phyloP scores from a whole-genome alignment of 1,140 invertebrate species.

The Pseudomyrmex pallidus region DNA sequence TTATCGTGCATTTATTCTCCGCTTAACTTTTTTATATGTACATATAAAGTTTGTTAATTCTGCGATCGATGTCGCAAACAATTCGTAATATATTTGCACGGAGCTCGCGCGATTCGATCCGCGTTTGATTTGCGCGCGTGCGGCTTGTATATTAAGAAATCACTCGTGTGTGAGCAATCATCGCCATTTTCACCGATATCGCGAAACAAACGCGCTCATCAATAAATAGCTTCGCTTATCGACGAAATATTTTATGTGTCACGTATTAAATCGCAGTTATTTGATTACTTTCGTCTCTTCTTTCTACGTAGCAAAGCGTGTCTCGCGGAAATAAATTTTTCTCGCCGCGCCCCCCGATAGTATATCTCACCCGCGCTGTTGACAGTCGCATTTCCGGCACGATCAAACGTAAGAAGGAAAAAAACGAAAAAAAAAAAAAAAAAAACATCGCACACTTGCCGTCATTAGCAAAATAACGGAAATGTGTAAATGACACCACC shows the following conservation, averaged over 20 bases:
- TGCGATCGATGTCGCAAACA: no score
- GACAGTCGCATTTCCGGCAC: not conserved
- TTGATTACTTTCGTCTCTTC: not conserved
- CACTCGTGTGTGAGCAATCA: slow-evolving; percentile 26
- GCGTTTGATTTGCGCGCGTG: slow-evolving; percentile 3
- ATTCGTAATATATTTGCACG: no score
- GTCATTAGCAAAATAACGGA: slow-evolving; percentile 2
- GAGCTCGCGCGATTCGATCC: not conserved
- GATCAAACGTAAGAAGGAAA: not conserved
- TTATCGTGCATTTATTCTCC: no score
- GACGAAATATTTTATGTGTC: not conserved
- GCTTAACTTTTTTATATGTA: not conserved
- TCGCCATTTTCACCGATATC: not conserved
- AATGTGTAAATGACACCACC: not conserved
- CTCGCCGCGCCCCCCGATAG: not conserved
- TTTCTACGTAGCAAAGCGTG: not conserved
- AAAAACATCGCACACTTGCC: not conserved
- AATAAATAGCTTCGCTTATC: slow-evolving; percentile 45
- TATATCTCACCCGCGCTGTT: not conserved
- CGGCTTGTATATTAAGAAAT: slow-evolving; percentile 28
- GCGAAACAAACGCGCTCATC: not conserved
- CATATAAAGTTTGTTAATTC: not conserved
- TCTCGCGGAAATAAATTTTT: slow-evolving; percentile 26
- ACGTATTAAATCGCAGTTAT: not conserved
- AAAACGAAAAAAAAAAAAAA: not conserved